These are phyloP conservation scores for Aphaenogaster ashmeadi DNA, from an alignment of 1,140 invertebrate species.

Conservation along the genomic window DNA sequence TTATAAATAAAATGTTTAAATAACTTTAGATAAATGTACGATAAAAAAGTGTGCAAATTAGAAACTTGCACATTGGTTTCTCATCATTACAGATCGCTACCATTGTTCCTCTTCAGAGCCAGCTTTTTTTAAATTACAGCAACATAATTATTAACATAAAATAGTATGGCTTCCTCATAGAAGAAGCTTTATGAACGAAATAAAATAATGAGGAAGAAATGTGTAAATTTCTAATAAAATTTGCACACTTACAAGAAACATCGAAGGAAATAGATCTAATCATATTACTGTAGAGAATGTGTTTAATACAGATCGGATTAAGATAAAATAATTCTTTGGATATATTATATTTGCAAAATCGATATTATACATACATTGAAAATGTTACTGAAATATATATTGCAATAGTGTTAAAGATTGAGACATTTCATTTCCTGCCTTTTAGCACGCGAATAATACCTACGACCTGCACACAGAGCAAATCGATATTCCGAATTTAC, in stretches of 20 bases:
- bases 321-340: neutral
- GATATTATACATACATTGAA: slow-evolving; percentile 2
- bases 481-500: slow-evolving; percentile 67
- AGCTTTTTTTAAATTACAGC: too few relatives aligned
- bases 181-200: too few relatives aligned
- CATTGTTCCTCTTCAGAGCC: too few relatives aligned
- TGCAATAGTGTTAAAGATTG: neutral
- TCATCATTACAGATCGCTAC: too few relatives aligned
- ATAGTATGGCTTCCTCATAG: too few relatives aligned
- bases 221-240: too few relatives aligned
- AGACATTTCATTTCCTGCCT: slow-evolving; percentile 49
- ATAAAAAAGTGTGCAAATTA: neutral
- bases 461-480: neutral
- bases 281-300: neutral
- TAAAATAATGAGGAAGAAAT: too few relatives aligned
- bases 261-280: too few relatives aligned
- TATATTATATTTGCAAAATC: neutral
- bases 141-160: too few relatives aligned
- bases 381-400: neutral
- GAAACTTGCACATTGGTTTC: too few relatives aligned
- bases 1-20: neutral
- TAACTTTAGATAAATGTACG: neutral
- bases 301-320: neutral
- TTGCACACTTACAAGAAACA: too few relatives aligned
- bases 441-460: slow-evolving; percentile 20